Base-by-base conservation (phyloP, 2,113 vertebrate genomes). In the Cariama cristata region DNA sequence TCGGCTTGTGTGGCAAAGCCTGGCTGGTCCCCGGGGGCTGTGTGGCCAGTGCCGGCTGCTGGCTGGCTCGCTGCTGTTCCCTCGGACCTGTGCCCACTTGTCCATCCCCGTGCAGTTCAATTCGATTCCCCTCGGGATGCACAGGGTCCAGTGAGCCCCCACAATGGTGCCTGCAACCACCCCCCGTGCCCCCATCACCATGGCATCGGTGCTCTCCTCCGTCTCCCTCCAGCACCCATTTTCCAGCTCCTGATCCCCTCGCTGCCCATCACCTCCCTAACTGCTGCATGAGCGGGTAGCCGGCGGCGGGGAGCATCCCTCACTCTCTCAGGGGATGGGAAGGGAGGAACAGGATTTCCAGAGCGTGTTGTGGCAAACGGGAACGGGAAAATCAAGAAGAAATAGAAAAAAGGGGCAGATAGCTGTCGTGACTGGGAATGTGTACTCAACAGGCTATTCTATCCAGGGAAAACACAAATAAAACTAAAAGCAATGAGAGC, bases 151-250 rank as follows among this genome's bases (percentile, higher is more conserved):
- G 52, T 17, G 55, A 19, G 58, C 9, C 6, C 64, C 22, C 10
- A 4, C 27, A 44, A 80, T 40, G 62, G 35, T 50, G 27, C 76
- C 89, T 80, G 44, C 4, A 53, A 82, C 76, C 76, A 83, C 9
- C 66, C 38, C 24, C 33, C 18, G 27, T 22, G 66, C 18, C 74
- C 87, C 32, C 33, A 12, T 95, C 81, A 47, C 93, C 95, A 83
- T 94, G 82, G 67, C 88, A 62, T 94, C 60, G 11, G 23, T 12
- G 30, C 53, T 8, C 4, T 14, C 91, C 90, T 94, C 97, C 52
- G 23, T 96, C 96, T 93, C 71, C 88, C 59, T 87, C 85, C 67
- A 75, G 73, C 38, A 79, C 62, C 89, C 79, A 4, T 67, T 95
- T 86, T 59, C 79, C 56, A 81, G 79, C 74, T 86, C 93, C 52